These are phyloP conservation scores for Nipponacmea schrenckii DNA, from an alignment of 2,888 invertebrate genomes.

Conservation along the genomic window DNA sequence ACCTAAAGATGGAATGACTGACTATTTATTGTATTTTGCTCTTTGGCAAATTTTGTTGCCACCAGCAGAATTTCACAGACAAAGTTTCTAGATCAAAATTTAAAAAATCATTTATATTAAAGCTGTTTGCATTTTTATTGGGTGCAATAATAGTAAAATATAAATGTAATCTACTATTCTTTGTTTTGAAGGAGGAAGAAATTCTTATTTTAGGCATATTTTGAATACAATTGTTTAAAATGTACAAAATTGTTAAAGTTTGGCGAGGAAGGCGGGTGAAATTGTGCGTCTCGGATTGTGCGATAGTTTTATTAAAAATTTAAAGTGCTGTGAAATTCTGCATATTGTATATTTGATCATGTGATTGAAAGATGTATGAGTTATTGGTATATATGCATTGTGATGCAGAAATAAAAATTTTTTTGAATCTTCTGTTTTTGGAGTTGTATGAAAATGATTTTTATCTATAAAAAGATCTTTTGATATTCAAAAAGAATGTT, in stretches of 20 bases:
- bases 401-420: conserved; percentile 22
- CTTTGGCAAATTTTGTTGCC: too few relatives aligned
- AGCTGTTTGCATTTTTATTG: conserved; percentile 13
- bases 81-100: neutral
- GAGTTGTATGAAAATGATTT: neutral
- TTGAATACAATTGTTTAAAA: conserved; percentile 8
- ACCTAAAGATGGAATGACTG: too few relatives aligned
- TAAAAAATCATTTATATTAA: neutral
- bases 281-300: conserved; percentile 11
- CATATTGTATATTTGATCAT: conserved; percentile 21
- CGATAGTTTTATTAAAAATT: conserved; percentile 18
- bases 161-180: neutral
- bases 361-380: conserved; percentile 24
- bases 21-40: too few relatives aligned
- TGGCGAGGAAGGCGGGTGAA: conserved; percentile 22
- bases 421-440: conserved; percentile 14
- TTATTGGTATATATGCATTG: conserved; percentile 23
- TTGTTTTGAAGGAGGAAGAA: neutral
- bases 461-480: too few relatives aligned
- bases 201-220: conserved; percentile 7
- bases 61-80: conserved; percentile 26
- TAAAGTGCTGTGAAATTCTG: conserved; percentile 27
- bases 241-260: conserved; percentile 13
- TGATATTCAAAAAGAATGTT: too few relatives aligned
- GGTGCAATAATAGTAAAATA: neutral